Percentiles rank a stretch among this genome's conserved stretches.
These are phyloP conservation scores for Leuciscus idus DNA, from an alignment of 2,113 vertebrate genomes.

Conservation along the genomic window DNA sequence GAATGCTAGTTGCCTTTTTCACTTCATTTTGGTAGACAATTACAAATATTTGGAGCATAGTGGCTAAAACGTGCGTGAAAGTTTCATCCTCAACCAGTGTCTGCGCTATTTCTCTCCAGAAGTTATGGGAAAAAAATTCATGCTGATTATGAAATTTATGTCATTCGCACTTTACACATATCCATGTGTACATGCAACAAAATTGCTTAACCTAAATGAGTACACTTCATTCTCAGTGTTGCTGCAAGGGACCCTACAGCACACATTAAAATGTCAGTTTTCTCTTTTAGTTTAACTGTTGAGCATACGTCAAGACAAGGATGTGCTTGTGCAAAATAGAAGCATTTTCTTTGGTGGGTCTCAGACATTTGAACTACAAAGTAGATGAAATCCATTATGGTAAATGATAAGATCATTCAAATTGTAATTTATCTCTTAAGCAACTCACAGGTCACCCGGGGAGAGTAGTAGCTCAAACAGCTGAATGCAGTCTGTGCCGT, in stretches of 20 bases:
- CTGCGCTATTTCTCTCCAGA: too few species aligned
- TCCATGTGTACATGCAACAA: too few species aligned
- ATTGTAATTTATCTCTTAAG: not conserved
- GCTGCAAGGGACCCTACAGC: not conserved
- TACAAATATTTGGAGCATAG: not conserved
- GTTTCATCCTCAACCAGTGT: too few species aligned
- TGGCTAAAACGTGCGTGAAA: too few species aligned
- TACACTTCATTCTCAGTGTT: not conserved
- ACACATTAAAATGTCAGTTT: not conserved
- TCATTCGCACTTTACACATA: too few species aligned
- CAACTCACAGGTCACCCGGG: not conserved
- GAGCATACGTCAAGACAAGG: too few species aligned
- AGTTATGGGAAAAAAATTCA: too few species aligned
- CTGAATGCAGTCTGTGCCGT: not conserved
- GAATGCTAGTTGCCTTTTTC: not conserved
- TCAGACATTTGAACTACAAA: not conserved
- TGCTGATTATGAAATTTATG: too few species aligned
- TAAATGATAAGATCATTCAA: not conserved
- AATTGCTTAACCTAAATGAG: too few species aligned
- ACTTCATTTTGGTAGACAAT: not conserved
- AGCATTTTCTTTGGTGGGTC: not conserved
- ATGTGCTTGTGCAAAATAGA: not conserved
- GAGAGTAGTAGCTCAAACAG: not conserved
- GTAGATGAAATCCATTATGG: not conserved
- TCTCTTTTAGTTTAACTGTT: not conserved